phyloP scores from a whole-genome alignment of 1,140 invertebrate genomes.

The Cardiocondyla obscurior region DNA sequence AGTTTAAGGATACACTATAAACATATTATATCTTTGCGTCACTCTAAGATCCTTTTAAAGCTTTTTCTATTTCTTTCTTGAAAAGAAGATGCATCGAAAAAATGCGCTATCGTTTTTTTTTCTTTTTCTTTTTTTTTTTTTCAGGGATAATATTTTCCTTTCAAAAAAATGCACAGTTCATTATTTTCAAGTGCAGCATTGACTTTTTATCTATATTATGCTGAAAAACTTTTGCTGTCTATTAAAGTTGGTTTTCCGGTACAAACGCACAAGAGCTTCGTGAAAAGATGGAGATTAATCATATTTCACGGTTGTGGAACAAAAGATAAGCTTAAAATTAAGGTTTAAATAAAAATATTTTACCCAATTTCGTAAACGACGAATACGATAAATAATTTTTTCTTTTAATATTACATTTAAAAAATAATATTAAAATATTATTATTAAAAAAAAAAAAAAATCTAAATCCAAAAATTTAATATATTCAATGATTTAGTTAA shows the following conservation, averaged over 20 bases:
- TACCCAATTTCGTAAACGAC: background rate
- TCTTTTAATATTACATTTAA: background rate
- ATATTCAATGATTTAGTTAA: background rate
- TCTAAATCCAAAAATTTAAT: background rate
- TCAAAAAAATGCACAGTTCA: background rate
- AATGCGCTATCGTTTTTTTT: no score
- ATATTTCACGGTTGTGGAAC: slow-evolving; percentile 13
- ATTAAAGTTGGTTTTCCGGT: background rate
- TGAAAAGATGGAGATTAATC: background rate
- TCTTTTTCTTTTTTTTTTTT: no score
- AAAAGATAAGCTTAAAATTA: background rate
- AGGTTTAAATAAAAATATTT: background rate
- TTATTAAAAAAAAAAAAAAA: background rate
- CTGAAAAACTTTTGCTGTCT: background rate
- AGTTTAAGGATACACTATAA: no score
- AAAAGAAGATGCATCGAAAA: no score
- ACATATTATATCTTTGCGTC: no score
- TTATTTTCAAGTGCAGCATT: background rate
- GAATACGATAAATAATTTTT: background rate
- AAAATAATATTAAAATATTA: background rate
- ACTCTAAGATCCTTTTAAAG: no score
- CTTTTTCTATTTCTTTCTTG: no score
- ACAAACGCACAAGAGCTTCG: background rate
- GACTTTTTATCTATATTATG: slow-evolving; percentile 4
- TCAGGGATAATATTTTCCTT: no score